phyloP scores from a whole-genome alignment of 2,797 vertebrate species.

The Meriones psammophilus region DNA sequence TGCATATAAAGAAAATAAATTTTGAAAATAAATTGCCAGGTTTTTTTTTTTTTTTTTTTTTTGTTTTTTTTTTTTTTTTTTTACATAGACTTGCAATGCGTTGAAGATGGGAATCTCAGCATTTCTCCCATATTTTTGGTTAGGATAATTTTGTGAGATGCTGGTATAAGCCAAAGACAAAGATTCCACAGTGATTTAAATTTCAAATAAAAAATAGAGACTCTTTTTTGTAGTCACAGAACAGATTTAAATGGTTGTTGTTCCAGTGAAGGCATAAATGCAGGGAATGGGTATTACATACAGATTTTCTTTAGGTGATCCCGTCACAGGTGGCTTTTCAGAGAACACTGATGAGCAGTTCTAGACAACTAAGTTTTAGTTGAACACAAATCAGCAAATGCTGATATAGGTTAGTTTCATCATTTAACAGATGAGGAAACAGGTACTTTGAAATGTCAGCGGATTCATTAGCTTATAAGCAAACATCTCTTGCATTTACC shows the following conservation, averaged over 20 bases:
- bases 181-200: not conserved
- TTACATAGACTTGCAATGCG: not conserved
- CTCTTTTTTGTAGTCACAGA: not conserved
- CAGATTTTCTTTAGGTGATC: not conserved
- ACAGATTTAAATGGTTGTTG: not conserved
- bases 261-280: not conserved
- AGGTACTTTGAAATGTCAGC: slow-evolving; percentile 4
- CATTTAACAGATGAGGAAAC: slow-evolving; percentile 34
- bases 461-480: not conserved
- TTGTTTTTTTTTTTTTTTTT: no score
- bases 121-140: not conserved
- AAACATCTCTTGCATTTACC: slow-evolving; percentile 1
- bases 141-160: not conserved
- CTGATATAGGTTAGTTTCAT: not conserved
- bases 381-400: not conserved
- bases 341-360: not conserved
- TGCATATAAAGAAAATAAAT: slow-evolving; percentile 6
- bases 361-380: not conserved
- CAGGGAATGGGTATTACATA: not conserved
- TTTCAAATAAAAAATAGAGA: slow-evolving; percentile 6
- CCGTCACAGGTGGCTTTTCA: not conserved
- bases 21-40: no score
- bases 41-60: no score
- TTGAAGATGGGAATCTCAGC: not conserved
- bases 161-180: not conserved